Conservation (phyloP, 1,140 invertebrate species). For the Aradophagus sp. region DNA sequence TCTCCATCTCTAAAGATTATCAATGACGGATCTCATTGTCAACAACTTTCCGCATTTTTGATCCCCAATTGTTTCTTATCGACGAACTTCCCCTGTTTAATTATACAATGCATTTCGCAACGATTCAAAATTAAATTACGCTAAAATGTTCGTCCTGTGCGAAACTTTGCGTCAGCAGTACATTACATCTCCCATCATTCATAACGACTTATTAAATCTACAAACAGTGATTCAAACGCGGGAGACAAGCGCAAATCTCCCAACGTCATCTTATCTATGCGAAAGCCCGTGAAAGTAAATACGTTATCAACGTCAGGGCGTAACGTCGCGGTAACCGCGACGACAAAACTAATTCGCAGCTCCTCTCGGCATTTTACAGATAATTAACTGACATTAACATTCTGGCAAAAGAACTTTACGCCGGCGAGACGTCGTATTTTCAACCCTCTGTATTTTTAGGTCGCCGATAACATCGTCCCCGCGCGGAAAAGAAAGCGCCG, state of each 20-base stretch:
- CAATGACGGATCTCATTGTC: too few relatives aligned
- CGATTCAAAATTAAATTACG: too few relatives aligned
- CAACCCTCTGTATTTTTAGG: conserved; percentile 58
- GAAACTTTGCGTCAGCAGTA: background rate
- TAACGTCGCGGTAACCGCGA: conserved; percentile 30
- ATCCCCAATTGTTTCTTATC: too few relatives aligned
- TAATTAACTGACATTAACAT: conserved; percentile 69
- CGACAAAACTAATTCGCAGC: conserved; percentile 53
- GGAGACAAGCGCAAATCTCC: conserved; percentile 12
- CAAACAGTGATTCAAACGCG: conserved; percentile 8
- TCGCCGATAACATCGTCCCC: conserved; percentile 55
- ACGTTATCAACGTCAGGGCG: conserved; percentile 48
- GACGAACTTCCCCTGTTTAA: too few relatives aligned
- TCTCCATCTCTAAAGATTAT: too few relatives aligned
- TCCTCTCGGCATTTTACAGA: conserved; percentile 57
- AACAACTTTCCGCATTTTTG: too few relatives aligned
- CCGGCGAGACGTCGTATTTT: conserved; percentile 57
- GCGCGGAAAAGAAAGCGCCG: conserved; percentile 22
- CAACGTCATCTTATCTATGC: conserved; percentile 38
- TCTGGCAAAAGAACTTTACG: conserved; percentile 53
- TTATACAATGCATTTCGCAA: too few relatives aligned
- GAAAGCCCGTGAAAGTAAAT: conserved; percentile 35
- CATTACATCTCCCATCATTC: conserved; percentile 10
- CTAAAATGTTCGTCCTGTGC: too few relatives aligned
- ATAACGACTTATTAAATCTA: conserved; percentile 7